These are phyloP conservation scores for Psilopsiagon aymara DNA, from an alignment of 2,113 vertebrate species.

Conservation along the genomic window DNA sequence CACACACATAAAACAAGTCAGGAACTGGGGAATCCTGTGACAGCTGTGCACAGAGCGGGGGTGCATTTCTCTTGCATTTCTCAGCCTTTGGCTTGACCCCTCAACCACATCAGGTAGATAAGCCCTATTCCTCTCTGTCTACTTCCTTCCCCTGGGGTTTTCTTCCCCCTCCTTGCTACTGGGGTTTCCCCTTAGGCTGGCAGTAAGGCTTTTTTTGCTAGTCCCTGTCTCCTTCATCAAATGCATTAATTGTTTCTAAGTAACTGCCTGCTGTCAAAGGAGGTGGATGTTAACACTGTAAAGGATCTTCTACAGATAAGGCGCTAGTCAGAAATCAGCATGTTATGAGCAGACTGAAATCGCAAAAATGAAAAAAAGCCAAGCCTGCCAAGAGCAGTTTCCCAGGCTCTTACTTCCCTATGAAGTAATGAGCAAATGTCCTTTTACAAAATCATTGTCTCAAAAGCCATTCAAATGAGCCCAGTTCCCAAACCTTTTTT, in stretches of 20 bases:
- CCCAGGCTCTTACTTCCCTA: slow-evolving; percentile 17
- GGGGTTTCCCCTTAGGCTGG: not conserved
- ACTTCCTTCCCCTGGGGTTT: not conserved
- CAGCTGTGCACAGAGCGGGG: not conserved
- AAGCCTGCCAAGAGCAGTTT: not conserved
- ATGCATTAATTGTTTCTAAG: not conserved
- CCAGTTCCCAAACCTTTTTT: not conserved
- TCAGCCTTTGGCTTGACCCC: not conserved
- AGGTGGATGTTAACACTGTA: not conserved
- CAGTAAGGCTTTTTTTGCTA: not conserved
- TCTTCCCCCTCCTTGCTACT: not conserved
- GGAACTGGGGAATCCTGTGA: not conserved
- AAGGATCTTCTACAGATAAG: not conserved
- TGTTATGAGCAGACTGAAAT: not conserved
- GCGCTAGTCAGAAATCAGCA: not conserved
- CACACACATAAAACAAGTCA: not conserved
- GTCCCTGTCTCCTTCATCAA: not conserved
- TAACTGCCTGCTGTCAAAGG: not conserved
- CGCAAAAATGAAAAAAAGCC: slow-evolving; percentile 7
- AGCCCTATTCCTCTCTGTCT: not conserved
- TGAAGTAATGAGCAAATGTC: slow-evolving; percentile 25
- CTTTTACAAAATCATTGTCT: slow-evolving; percentile 48
- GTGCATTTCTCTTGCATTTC: not conserved
- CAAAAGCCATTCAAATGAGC: slow-evolving; percentile 29
- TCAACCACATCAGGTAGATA: not conserved